Evolutionary conservation across 2,888 invertebrate genomes (phyloP), one percentile per base, ranked within the genome.

Genomic region (Drosophila melanocephala): DNA sequence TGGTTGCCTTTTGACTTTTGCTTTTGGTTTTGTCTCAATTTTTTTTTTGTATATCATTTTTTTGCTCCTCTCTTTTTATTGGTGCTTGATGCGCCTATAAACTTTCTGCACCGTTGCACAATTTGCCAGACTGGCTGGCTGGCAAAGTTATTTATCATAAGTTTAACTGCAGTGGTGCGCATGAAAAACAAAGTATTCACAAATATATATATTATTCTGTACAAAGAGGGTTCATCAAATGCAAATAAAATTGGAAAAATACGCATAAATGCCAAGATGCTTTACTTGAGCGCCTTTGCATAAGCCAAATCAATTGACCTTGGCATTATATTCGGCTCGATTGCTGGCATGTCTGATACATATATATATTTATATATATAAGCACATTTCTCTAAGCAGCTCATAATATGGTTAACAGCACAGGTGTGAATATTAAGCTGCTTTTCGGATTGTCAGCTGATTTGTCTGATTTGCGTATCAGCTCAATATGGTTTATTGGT

Each of bases 371-470:
- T 42, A 42, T n/a, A 39, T 19, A 39, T 2, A 22, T 22, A 26
- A 26, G 22, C 22, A 26, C 26, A 47, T 26, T 47, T 47, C 47
- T 16, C 67, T 72, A 47, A 80, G 52, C 55, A 33, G 39, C 37
- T 26, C 39, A 63, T 60, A 68, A 68, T 52, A 32, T 61, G 55
- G 22, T 58, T 51, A 42, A 22, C 62, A 50, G 51, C 3, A 57
- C 52, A 72, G 77, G 84, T 81, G 84, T 58, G 50, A 60, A 59
- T 52, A 63, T 72, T 78, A 85, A 85, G 81, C 81, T 50, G 75
- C 71, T 81, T 81, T 64, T 1, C 33, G 47, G 80, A 52, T 75
- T 79, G 64, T 7, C 56, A 35, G 28, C 47, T 64, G 72, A 67
- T 76, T 61, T 73, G 64, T 67, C 42, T 62, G 72, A 64, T 80